phyloP scores from a whole-genome alignment of 2,113 vertebrate species.

The Numenius arquata region DNA sequence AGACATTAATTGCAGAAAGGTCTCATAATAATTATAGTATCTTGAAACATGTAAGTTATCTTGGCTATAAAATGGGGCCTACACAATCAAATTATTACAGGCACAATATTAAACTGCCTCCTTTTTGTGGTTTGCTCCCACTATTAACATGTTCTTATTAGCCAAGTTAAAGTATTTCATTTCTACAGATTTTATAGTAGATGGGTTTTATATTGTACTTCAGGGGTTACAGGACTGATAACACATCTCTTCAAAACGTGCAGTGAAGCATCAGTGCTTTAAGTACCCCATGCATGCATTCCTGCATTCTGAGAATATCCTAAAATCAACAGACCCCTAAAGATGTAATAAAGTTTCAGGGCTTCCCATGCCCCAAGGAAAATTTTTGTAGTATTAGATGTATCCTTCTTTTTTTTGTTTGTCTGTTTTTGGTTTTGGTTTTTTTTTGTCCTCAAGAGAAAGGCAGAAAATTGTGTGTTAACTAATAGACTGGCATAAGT shows the following conservation, averaged over 20 bases:
- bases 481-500: not conserved
- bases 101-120: not conserved
- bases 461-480: not conserved
- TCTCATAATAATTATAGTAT: slow-evolving; percentile 41
- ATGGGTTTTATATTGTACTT: not conserved
- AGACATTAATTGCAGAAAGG: slow-evolving; percentile 50
- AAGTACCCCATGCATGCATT: not conserved
- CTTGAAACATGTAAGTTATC: slow-evolving; percentile 39
- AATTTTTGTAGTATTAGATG: rapidly evolving
- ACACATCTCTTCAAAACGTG: not conserved
- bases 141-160: slow-evolving; percentile 41
- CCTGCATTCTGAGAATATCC: not conserved
- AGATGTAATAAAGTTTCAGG: not conserved
- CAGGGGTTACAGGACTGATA: not conserved
- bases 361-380: not conserved
- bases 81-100: slow-evolving; percentile 16
- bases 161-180: slow-evolving; percentile 21
- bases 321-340: not conserved
- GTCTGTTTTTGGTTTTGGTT: too few relatives aligned
- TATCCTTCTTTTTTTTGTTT: not conserved
- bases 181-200: slow-evolving; percentile 20
- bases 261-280: not conserved
- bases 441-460: not conserved
- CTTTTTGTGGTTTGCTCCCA: slow-evolving; percentile 2
- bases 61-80: not conserved